phyloP scores from a whole-genome alignment of 2,888 invertebrate species.

The Parochlus steinenii region DNA sequence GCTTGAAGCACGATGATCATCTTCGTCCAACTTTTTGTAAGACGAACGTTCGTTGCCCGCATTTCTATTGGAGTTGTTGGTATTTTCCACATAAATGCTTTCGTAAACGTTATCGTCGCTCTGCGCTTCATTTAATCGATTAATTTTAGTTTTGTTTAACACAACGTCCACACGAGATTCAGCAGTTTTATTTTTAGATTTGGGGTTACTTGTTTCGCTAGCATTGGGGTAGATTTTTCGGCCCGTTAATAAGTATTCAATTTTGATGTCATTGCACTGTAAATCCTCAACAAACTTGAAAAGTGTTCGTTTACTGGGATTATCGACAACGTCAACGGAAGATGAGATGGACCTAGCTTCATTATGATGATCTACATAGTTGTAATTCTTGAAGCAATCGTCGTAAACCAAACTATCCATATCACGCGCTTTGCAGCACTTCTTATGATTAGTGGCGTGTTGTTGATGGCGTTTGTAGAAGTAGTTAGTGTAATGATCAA shows the following conservation, averaged over 20 bases:
- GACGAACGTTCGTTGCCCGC: neutral
- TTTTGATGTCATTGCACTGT: constrained; percentile 6
- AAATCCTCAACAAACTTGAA: constrained; percentile 10
- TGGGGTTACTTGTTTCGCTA: no score
- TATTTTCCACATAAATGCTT: constrained; percentile 5
- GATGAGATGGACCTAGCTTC: neutral
- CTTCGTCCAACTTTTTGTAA: no score
- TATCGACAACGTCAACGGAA: neutral
- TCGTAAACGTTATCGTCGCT: constrained; percentile 10
- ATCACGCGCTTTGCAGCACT: neutral
- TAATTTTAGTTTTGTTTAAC: neutral
- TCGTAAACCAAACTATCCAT: neutral
- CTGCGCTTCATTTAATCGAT: no score
- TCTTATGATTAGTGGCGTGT: neutral
- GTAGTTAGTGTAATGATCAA: constrained; percentile 5
- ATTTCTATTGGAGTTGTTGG: neutral
- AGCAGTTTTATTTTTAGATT: no score
- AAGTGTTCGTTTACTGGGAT: neutral
- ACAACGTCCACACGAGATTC: constrained; percentile 2
- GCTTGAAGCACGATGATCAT: no score
- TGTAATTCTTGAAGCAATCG: constrained; percentile 7
- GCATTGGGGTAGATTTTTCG: no score
- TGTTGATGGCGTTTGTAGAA: constrained; percentile 10
- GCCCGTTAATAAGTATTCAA: no score
- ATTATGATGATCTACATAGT: constrained; percentile 6